Base-by-base conservation (phyloP, 1,140 invertebrate species). In the Drosophila varians region DNA sequence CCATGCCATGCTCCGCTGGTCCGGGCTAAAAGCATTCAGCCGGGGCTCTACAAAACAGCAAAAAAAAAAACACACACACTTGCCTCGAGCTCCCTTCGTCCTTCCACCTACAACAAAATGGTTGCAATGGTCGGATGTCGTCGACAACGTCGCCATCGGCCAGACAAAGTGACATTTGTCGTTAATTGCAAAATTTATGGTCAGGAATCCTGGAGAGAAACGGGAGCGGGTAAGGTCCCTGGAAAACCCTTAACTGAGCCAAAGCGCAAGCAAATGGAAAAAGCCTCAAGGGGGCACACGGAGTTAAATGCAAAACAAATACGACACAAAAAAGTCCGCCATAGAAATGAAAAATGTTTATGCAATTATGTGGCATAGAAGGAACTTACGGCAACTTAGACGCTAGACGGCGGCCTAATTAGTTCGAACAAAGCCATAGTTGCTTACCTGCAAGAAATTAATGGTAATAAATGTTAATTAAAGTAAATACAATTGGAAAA, bases 81-180 rank as follows among this genome's bases (percentile, higher is more conserved):
- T 11, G 9, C 3, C 28, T 14, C 18, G 3, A 2, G 16, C n/a
- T 31, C 4, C 21, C n/a, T 18, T 8, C 14, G 14, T 2, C 26
- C 36, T n/a, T 2, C 9, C 28, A 4, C 19, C 7, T 16, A 40
- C 36, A 62, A 56, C 28, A 65, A 65, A 66, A 64, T 65, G 60
- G 61, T 66, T 68, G 64, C 64, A 68, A 52, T 65, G 60, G 47
- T 54, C 58, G 69, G 70, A 74, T 74, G 57, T 49, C 49, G 49
- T 73, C 46, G 70, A 48, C 56, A 23, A 36, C 57, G 43, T 62
- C 36, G 57, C 54, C 55, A 69, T 56, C 76, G 71, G 70, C 34
- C 73, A 86, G 82, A 82, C 82, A 86, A 87, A 87, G 83, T 88
- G 82, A 87, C 83, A 87, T 87, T 87, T 87, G 82, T 88, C 82